These are phyloP conservation scores for Penaeus chinensis DNA, from an alignment of 1,140 invertebrate genomes.

Conservation along the genomic window DNA sequence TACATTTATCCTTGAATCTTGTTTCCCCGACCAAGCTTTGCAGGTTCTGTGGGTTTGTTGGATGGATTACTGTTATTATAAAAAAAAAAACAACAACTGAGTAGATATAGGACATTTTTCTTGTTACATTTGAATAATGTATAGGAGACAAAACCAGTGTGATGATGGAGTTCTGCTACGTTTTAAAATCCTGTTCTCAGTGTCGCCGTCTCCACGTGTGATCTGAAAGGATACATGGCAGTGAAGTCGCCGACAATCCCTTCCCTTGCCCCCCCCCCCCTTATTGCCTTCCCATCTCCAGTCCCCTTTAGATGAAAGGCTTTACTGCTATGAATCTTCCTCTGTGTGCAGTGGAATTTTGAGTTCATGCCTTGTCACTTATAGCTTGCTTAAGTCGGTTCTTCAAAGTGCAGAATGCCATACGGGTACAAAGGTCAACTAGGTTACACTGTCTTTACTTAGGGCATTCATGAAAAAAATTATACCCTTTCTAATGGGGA, in stretches of 20 bases:
- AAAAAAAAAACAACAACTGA: conserved; percentile 42
- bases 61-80: conserved; percentile 55
- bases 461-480: conserved; percentile 40
- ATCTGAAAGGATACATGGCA: conserved; percentile 47
- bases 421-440: conserved; percentile 56
- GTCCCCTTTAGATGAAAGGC: conserved; percentile 11
- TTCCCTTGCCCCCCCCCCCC: conserved; percentile 1
- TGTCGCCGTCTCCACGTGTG: conserved; percentile 51
- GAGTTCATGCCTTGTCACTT: conserved; percentile 44
- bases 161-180: conserved; percentile 48
- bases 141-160: conserved; percentile 55
- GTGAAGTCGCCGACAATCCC: conserved; percentile 42
- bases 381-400: conserved; percentile 47
- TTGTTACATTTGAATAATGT: conserved; percentile 61
- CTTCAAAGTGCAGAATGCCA: conserved; percentile 54
- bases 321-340: conserved; percentile 52
- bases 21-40: conserved; percentile 36
- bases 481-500: conserved; percentile 36
- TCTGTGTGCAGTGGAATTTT: conserved; percentile 52
- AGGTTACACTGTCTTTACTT: conserved; percentile 53
- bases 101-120: conserved; percentile 56
- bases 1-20: conserved; percentile 26
- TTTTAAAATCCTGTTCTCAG: conserved; percentile 49
- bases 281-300: neutral
- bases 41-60: conserved; percentile 51